These are phyloP conservation scores for Erpornis zantholeuca DNA, from an alignment of 2,113 vertebrate species.

Conservation along the genomic window DNA sequence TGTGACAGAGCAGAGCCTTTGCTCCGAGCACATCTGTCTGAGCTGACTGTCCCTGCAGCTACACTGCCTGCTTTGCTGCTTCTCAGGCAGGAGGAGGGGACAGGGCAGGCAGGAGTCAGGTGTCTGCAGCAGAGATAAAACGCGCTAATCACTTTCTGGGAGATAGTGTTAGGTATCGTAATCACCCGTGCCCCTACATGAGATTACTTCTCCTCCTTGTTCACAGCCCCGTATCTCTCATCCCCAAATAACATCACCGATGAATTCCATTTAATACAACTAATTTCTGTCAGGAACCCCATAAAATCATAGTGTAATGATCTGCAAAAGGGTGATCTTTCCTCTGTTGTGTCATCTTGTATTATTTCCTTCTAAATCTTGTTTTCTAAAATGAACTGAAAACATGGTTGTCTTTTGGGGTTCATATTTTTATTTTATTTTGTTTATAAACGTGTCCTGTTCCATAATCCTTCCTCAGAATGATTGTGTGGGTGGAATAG, in stretches of 20 bases:
- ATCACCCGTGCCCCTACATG: neutral
- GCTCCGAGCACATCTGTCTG: neutral
- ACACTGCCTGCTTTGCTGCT: neutral
- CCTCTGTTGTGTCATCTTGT: neutral
- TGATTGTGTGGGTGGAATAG: conserved; percentile 13
- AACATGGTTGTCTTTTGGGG: neutral
- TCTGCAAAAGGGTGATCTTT: neutral
- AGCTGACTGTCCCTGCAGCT: neutral
- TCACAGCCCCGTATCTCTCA: neutral
- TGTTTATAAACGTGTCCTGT: neutral
- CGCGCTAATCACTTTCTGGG: neutral
- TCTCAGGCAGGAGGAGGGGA: neutral
- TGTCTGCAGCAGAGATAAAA: neutral
- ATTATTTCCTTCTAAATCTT: neutral
- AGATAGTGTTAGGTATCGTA: neutral
- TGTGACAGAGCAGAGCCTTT: neutral
- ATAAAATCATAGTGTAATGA: neutral
- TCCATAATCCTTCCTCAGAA: neutral
- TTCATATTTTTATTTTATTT: conserved; percentile 18
- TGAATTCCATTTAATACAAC: neutral
- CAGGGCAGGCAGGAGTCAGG: neutral
- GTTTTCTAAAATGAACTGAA: neutral
- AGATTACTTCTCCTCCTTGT: neutral
- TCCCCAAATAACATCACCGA: neutral
- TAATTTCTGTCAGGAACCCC: neutral